Evolutionary conservation across 1,140 invertebrate species (phyloP).

Genomic region (Wasmannia auropunctata): DNA sequence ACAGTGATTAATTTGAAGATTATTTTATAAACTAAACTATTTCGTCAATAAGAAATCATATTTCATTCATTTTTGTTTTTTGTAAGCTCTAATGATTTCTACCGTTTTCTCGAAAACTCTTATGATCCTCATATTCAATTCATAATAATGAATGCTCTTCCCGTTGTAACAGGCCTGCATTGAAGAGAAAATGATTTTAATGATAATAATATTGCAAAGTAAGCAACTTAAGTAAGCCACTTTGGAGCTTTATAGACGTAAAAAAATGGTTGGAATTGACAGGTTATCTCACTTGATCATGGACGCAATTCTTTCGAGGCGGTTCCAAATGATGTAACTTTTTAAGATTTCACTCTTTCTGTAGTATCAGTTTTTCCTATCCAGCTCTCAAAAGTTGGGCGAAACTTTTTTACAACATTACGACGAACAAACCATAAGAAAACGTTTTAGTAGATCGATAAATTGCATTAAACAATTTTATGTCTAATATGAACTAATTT

Average conservation of each 20-base stretch:
- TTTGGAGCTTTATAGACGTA: constrained; percentile 59
- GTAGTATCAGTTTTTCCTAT: background rate
- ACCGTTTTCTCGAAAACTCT: background rate
- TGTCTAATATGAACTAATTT: background rate
- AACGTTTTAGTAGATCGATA: background rate
- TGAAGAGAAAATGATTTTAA: too few relatives aligned
- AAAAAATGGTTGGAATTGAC: constrained; percentile 65
- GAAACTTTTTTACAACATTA: background rate
- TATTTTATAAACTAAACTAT: background rate
- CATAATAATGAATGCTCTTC: too few relatives aligned
- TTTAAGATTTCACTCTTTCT: constrained; percentile 19
- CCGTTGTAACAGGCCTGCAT: too few relatives aligned
- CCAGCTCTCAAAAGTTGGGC: background rate
- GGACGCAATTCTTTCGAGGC: background rate
- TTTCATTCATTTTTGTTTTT: background rate
- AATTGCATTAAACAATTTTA: background rate
- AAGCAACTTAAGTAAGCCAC: background rate
- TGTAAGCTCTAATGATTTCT: background rate
- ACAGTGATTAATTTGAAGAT: background rate
- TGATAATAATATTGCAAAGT: too few relatives aligned
- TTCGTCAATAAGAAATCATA: background rate
- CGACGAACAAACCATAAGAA: background rate
- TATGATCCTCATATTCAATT: background rate
- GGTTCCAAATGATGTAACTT: constrained; percentile 36
- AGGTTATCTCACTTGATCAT: constrained; percentile 42